Evolutionary conservation across 2,797 vertebrate genomes (phyloP).

Genomic region (Semotilus atromaculatus): DNA sequence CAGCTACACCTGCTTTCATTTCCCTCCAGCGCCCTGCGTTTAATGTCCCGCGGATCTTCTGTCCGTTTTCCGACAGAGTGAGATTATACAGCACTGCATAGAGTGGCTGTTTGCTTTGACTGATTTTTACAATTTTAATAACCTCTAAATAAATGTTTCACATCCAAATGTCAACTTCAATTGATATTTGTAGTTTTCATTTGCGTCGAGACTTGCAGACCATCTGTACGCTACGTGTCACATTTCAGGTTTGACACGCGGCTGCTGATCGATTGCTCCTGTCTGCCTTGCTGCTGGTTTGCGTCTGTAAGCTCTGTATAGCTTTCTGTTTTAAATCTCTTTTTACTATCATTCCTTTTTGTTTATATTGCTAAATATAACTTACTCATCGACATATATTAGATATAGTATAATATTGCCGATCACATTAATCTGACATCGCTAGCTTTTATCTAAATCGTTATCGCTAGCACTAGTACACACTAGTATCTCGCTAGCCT

Average conservation of each 20-base stretch:
- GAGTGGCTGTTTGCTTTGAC: slow-evolving; percentile 5
- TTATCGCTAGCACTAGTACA: no score
- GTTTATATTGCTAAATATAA: no score
- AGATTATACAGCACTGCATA: background rate
- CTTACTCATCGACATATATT: no score
- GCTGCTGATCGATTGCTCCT: no score
- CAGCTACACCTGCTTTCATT: slow-evolving; percentile 11
- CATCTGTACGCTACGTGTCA: background rate
- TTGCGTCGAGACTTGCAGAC: background rate
- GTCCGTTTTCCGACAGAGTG: background rate
- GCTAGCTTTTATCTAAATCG: no score
- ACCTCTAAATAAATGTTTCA: slow-evolving; percentile 33
- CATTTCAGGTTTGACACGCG: background rate
- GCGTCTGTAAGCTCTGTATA: no score
- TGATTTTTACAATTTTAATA: slow-evolving; percentile 40
- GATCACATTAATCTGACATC: no score
- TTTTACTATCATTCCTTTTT: no score
- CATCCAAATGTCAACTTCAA: slow-evolving; percentile 30
- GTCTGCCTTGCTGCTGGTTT: no score
- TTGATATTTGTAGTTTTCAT: slow-evolving; percentile 30
- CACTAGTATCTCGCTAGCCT: no score
- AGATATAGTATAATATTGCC: no score
- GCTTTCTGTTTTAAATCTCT: no score
- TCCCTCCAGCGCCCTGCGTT: background rate
- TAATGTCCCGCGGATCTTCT: slow-evolving; percentile 22